Percentiles rank a stretch among this genome's conserved stretches.
Evolutionary conservation across 2,888 invertebrate species (phyloP).

Genomic region (Pandemis corylana): DNA sequence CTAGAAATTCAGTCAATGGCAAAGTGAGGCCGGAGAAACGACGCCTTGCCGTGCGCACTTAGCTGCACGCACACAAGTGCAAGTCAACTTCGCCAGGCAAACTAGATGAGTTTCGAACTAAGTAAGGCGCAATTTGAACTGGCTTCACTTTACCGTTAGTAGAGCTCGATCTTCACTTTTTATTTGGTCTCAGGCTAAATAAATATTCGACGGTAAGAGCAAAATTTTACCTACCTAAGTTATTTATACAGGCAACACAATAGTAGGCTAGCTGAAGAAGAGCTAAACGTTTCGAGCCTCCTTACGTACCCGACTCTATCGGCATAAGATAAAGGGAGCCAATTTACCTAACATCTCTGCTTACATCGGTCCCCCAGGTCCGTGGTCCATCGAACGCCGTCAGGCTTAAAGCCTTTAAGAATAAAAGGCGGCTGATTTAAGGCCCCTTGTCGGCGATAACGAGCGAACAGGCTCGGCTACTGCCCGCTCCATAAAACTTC

Average conservation of each 20-base stretch:
- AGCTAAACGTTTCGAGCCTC: slow-evolving; percentile 16
- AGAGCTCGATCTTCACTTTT: too few relatives aligned
- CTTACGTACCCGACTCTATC: slow-evolving; percentile 49
- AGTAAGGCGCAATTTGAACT: too few relatives aligned
- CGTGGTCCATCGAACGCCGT: slow-evolving; percentile 57
- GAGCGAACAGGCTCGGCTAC: slow-evolving; percentile 72
- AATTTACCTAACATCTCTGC: slow-evolving; percentile 54
- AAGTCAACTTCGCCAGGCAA: too few relatives aligned
- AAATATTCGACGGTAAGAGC: not conserved
- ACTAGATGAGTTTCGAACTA: too few relatives aligned
- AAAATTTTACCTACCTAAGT: not conserved
- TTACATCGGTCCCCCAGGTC: slow-evolving; percentile 54
- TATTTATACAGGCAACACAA: slow-evolving; percentile 9
- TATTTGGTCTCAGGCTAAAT: too few relatives aligned
- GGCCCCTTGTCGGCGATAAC: slow-evolving; percentile 76
- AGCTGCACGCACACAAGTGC: too few relatives aligned
- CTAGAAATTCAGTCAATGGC: not conserved
- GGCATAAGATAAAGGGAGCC: slow-evolving; percentile 50
- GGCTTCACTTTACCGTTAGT: too few relatives aligned
- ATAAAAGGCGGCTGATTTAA: slow-evolving; percentile 78
- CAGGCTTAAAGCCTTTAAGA: slow-evolving; percentile 70
- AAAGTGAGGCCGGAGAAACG: too few relatives aligned
- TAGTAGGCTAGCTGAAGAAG: slow-evolving; percentile 3
- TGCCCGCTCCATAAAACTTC: slow-evolving; percentile 75
- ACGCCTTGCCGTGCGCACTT: too few relatives aligned